phyloP scores from a whole-genome alignment of 2,888 invertebrate species.

The Cosmia trapezina region DNA sequence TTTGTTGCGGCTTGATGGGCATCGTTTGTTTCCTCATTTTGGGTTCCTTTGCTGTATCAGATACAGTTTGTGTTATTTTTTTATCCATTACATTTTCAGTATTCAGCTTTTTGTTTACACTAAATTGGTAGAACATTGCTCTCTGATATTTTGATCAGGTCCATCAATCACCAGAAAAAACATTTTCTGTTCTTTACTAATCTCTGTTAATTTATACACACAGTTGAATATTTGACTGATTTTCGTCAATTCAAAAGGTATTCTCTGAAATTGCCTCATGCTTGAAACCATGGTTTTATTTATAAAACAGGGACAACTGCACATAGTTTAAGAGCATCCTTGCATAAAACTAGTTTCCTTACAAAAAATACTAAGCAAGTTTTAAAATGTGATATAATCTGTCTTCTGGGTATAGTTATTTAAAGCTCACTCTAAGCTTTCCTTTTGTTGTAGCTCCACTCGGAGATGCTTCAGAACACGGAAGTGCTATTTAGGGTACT shows the following conservation, averaged over 20 bases:
- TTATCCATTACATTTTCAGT: neutral
- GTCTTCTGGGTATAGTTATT: conserved; percentile 60
- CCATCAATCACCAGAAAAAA: too few species aligned
- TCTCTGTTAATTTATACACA: neutral
- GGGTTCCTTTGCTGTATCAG: neutral
- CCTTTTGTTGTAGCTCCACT: conserved; percentile 39
- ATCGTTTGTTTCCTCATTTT: conserved; percentile 41
- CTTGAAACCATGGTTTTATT: neutral
- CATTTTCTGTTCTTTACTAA: too few species aligned
- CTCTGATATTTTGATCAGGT: neutral
- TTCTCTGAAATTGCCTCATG: neutral
- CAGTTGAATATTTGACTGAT: neutral
- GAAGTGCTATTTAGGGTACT: conserved; percentile 58
- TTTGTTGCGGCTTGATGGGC: conserved; percentile 41
- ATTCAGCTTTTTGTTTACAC: neutral
- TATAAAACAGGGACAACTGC: neutral
- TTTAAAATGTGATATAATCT: conserved; percentile 49
- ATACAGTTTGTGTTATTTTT: conserved; percentile 9
- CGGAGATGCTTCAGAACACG: conserved; percentile 46
- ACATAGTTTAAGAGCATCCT: neutral
- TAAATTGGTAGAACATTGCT: neutral
- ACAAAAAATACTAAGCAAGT: conserved; percentile 35
- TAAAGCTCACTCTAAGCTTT: conserved; percentile 44
- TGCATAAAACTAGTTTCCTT: conserved; percentile 28
- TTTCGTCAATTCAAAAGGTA: neutral